Percentiles rank a stretch among this genome's conserved stretches.
These are phyloP conservation scores for Neostethus bicornis DNA, from an alignment of 2,797 vertebrate species.

Conservation along the genomic window DNA sequence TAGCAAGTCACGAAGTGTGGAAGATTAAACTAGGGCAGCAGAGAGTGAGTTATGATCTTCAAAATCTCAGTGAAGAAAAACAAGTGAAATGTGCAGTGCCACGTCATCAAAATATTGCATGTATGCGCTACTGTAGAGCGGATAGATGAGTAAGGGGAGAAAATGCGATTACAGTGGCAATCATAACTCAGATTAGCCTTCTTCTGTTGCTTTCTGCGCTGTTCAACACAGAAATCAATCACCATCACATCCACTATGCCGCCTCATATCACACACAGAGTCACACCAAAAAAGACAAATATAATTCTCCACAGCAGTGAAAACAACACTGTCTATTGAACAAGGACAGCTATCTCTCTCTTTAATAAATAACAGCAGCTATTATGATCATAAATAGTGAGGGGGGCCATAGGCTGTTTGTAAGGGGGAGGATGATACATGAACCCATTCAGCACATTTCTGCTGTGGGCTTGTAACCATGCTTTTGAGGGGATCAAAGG, in stretches of 20 bases:
- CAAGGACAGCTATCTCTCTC: constrained; percentile 65
- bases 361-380: constrained; percentile 71
- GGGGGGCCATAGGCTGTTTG: constrained; percentile 57
- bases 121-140: constrained; percentile 34
- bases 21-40: constrained; percentile 19
- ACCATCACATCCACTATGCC: constrained; percentile 54
- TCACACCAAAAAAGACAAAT: constrained; percentile 57
- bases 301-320: constrained; percentile 60
- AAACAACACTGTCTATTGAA: constrained; percentile 67
- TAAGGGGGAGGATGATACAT: constrained; percentile 62
- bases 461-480: constrained; percentile 67
- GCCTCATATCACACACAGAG: constrained; percentile 49
- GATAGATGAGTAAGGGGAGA: constrained; percentile 60
- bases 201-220: constrained; percentile 56
- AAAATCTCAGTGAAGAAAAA: constrained; percentile 45
- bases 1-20: constrained; percentile 33
- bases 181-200: constrained; percentile 77
- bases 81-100: constrained; percentile 17
- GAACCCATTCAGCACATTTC: constrained; percentile 74
- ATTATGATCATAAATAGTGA: constrained; percentile 71
- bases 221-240: constrained; percentile 69
- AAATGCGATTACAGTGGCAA: constrained; percentile 71
- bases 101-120: constrained; percentile 52
- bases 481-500: constrained; percentile 67
- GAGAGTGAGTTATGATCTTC: constrained; percentile 35